Base-by-base conservation (phyloP, 1,140 invertebrate species). In the Ceratoteleas bidentatus region DNA sequence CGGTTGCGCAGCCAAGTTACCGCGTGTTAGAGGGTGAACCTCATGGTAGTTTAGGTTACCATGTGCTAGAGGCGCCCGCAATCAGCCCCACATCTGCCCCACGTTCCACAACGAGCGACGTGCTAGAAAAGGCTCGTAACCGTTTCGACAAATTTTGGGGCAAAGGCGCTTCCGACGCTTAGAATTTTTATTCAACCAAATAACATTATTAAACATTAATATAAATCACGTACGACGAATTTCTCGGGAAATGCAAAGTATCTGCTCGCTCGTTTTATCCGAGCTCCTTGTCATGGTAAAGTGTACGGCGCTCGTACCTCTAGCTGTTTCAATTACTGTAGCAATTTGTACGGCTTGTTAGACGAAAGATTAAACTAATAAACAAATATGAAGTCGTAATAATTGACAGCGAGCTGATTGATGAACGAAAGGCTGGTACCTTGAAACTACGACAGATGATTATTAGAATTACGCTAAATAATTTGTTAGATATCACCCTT, bases 131-230 rank as follows among this genome's bases (percentile, higher is more conserved):
- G 84, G 96, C 96, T 75, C 94, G 95, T 68, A 96, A 94, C 88
- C 94, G 96, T 69, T 96, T 96, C 85, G 96, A 97, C 91, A 95
- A 96, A 85, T 97, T 97, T 90, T 97, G 96, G 96, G 95, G 95
- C 56, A 86, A 88, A 49, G 86, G 86, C 60, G 84, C 87, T 54
- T 74, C 89, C 36, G 90, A 91, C 45, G 87, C 88, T 88, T 90
- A 90, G 81, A 80, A 24, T 72, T 65, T 61, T 64, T 47, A 60
- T 74, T 80, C 14, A 65, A 62, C 75, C 58, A 70, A 78, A 45
- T 56, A 72, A 64, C 61, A 60, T 45, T 78, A 78, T 64, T 47
- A 61, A 43, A 56, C 49, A 45, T 57, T 53, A 74, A 62, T 61
- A 80, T 32, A 65, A 70, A 53, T 70, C 64, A 74, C 54, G 61